Conservation (phyloP, 2,113 vertebrate species). For the Toxostoma redivivum region DNA sequence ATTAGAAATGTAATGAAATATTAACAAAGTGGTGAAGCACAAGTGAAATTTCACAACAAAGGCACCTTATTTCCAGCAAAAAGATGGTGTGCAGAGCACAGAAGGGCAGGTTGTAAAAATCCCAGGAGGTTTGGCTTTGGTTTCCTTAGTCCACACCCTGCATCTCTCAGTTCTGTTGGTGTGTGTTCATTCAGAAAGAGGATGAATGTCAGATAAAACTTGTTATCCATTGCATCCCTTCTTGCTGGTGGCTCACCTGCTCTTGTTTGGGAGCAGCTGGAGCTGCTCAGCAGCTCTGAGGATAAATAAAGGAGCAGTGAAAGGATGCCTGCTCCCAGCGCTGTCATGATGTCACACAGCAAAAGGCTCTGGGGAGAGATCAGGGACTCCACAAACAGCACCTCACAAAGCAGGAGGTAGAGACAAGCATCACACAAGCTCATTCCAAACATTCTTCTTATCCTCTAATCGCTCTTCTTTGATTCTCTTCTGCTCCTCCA, state of each 20-base stretch:
- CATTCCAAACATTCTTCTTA: constrained; percentile 11
- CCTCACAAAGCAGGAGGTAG: neutral
- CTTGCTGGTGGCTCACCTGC: neutral
- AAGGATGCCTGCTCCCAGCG: neutral
- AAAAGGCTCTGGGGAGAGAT: neutral
- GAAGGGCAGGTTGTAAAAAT: neutral
- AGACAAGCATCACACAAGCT: neutral
- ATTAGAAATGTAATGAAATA: neutral
- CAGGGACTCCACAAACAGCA: neutral
- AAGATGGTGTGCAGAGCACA: accelerated
- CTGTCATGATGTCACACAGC: neutral
- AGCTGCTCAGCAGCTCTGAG: neutral
- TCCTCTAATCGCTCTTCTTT: neutral
- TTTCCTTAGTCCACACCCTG: neutral
- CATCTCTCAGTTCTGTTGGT: neutral
- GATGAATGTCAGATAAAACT: neutral
- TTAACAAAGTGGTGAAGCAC: neutral
- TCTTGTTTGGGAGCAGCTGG: neutral
- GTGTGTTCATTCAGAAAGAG: neutral
- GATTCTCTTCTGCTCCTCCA: neutral
- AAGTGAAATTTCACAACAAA: neutral
- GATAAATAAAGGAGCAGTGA: neutral
- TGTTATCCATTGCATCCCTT: neutral
- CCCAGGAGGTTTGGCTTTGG: neutral
- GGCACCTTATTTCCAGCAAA: neutral